phyloP scores from a whole-genome alignment of 2,113 vertebrate species.

The Willisornis vidua region DNA sequence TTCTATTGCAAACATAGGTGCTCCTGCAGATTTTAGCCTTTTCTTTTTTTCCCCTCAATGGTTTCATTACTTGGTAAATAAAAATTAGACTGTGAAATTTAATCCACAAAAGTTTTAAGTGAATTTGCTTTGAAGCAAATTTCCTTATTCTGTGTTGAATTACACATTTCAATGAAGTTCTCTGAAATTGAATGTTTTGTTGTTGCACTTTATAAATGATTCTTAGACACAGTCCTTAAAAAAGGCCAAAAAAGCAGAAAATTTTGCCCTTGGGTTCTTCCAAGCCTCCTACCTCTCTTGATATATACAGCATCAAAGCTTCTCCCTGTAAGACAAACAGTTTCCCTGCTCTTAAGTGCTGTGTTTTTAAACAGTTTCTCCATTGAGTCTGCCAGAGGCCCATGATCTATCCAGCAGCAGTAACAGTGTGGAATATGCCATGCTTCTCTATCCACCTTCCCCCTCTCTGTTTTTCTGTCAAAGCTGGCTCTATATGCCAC shows the following conservation, averaged over 20 bases:
- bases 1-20: neutral
- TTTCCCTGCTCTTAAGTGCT: neutral
- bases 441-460: neutral
- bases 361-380: neutral
- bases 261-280: neutral
- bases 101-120: neutral
- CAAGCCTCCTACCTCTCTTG: neutral
- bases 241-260: neutral
- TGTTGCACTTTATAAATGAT: neutral
- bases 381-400: neutral
- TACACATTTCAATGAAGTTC: neutral
- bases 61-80: neutral
- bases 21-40: neutral
- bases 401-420: neutral
- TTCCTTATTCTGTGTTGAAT: neutral
- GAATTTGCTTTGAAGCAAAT: neutral
- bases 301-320: neutral
- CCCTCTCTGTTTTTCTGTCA: neutral
- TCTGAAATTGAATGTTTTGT: neutral
- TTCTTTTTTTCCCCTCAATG: no score
- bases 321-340: neutral
- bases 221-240: neutral
- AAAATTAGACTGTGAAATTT: neutral
- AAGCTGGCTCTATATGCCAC: neutral
- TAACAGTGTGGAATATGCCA: neutral